Evolutionary conservation across 2,797 vertebrate species (phyloP).

Genomic region (Hypotaenidia okinawae): DNA sequence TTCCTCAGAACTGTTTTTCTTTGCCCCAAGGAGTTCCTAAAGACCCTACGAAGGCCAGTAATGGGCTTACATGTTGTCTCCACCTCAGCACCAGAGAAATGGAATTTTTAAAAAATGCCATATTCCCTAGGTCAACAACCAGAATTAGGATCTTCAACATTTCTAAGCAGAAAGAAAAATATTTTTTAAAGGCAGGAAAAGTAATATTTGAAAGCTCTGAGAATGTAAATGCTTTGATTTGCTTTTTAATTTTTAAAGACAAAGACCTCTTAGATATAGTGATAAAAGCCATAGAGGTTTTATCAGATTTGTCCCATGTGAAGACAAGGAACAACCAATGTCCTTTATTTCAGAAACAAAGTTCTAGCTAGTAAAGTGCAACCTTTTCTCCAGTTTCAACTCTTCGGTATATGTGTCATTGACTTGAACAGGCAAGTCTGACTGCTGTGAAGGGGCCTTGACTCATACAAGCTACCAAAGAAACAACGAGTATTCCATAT

Average conservation of each 20-base stretch:
- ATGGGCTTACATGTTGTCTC: neutral
- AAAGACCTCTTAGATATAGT: neutral
- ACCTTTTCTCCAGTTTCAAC: conserved; percentile 41
- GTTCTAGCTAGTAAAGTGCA: conserved; percentile 27
- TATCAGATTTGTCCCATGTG: neutral
- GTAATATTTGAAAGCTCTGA: neutral
- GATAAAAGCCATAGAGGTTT: conserved; percentile 25
- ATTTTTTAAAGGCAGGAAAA: neutral
- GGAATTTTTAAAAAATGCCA: neutral
- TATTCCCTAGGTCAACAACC: neutral
- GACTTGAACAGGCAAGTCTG: conserved; percentile 56
- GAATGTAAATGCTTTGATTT: neutral
- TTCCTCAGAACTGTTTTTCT: conserved; percentile 12
- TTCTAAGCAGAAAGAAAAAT: neutral
- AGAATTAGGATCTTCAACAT: neutral
- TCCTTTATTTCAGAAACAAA: conserved; percentile 34
- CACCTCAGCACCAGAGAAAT: neutral
- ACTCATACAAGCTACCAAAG: conserved; percentile 1
- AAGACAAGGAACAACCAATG: neutral
- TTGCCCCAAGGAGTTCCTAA: neutral
- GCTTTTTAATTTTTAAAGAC: neutral
- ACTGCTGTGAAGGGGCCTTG: neutral
- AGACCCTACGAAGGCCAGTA: neutral
- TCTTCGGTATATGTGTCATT: neutral
- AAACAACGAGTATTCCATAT: neutral